Evolutionary conservation across 2,113 vertebrate genomes (phyloP).

Genomic region (Vicugna pacos): DNA sequence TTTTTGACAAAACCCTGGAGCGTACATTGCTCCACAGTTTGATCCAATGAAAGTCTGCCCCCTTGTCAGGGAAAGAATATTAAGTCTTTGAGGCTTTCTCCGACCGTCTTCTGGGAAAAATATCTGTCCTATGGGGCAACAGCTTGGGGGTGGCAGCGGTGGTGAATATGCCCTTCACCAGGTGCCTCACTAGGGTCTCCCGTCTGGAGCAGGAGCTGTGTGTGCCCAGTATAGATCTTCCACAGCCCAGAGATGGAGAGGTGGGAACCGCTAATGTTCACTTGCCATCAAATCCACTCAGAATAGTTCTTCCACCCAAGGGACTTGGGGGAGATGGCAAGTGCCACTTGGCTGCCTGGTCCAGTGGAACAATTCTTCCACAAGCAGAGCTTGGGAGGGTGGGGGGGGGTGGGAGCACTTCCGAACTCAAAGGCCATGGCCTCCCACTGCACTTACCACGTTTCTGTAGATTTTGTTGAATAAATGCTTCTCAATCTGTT

Average conservation of each 20-base stretch:
- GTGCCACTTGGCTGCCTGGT: not conserved
- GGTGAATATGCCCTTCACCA: not conserved
- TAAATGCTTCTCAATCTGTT: not conserved
- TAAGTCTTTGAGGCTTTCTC: not conserved
- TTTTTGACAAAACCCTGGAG: not conserved
- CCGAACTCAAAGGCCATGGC: not conserved
- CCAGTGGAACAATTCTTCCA: not conserved
- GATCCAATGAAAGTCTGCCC: not conserved
- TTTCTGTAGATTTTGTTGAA: slow-evolving; percentile 25
- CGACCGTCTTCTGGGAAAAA: not conserved
- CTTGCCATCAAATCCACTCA: not conserved
- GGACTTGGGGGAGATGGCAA: not conserved
- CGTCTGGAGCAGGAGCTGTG: not conserved
- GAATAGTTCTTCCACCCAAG: not conserved
- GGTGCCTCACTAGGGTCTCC: not conserved
- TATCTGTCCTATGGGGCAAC: not conserved
- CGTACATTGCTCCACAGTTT: not conserved
- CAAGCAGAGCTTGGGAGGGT: not conserved
- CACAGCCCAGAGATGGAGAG: not conserved
- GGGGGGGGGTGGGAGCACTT: not conserved
- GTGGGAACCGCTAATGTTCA: not conserved
- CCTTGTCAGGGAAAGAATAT: not conserved
- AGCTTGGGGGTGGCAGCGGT: not conserved
- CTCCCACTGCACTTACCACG: not conserved
- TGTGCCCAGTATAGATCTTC: not conserved